Base-by-base conservation (phyloP, 2,797 vertebrate species). In the Muscicapa striata region DNA sequence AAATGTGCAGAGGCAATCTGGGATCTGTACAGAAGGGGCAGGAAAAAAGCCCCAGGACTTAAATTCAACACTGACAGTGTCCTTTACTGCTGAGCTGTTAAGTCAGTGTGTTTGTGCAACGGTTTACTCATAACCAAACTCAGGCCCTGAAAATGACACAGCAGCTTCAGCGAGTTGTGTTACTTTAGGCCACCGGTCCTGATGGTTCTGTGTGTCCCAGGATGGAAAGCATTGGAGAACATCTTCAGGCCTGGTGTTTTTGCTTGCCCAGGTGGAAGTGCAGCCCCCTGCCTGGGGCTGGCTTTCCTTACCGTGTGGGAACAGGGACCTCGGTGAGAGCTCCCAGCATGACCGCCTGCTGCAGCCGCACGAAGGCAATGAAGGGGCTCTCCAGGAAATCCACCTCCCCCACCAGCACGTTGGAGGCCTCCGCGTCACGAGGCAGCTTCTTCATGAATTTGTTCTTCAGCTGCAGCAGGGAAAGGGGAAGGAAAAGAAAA, bases 361-460 rank as follows among this genome's bases (percentile, higher is more conserved):
- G 99, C 84, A 99, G 97, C 57, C 99, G 98, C 36, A 99, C 98
- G 29, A 99, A 99, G 90, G 99, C 99, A 94, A 99, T 99, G 93
- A 99, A 99, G 3, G 99, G 99, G 4, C 95, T 45, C 55, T 99
- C 99, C 96, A 99, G 97, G 97, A 99, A 99, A 95, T 99, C 99
- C 9, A 99, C 99, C 96, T 99, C 99, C 76, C 99, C 99, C 9
- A 99, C 99, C 78, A 99, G 98, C 83, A 99, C 99, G 0, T 99
- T 99, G 97, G 99, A 99, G 84, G 99, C 99, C 97, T 99, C 99
- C 0, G 99, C 99, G 9, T 99, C 99, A 89, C 99, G 99, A 26
- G 99, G 99, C 96, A 99, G 95, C 73, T 99, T 99, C 98, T 99
- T 99, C 99, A 99, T 99, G 97, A 99, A 99, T 96, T 99, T 99